phyloP scores from a whole-genome alignment of 2,113 vertebrate genomes.

The Pelecanoides urinatrix region DNA sequence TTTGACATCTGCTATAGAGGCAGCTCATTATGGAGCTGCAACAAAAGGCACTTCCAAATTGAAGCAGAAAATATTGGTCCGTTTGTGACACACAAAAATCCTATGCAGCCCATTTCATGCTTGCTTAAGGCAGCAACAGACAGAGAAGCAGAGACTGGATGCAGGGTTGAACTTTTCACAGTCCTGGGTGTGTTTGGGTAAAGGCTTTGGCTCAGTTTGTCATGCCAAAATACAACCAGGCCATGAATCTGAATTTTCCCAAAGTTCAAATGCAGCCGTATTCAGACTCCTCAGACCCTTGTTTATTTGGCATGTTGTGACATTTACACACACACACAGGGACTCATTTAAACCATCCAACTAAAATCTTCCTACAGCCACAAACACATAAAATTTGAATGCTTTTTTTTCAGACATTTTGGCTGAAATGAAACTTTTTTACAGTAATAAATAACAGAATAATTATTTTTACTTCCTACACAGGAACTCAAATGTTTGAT shows the following conservation, averaged over 20 bases:
- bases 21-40: neutral
- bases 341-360: constrained; percentile 48
- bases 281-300: constrained; percentile 5
- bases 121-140: neutral
- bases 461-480: constrained; percentile 69
- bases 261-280: neutral
- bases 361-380: constrained; percentile 44
- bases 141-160: neutral
- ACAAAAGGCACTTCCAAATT: neutral
- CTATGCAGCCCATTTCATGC: neutral
- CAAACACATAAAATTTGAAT: constrained; percentile 46
- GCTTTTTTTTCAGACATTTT: constrained; percentile 39
- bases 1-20: neutral
- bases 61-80: neutral
- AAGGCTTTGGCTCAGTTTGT: neutral
- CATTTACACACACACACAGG: constrained; percentile 36
- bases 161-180: neutral
- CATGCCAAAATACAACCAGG: neutral
- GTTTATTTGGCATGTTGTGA: constrained; percentile 51
- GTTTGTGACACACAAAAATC: neutral
- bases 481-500: constrained; percentile 64
- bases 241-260: constrained; percentile 31
- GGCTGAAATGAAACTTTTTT: constrained; percentile 50
- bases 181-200: constrained; percentile 19
- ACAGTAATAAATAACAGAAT: constrained; percentile 67